Base-by-base conservation (phyloP, 2,888 invertebrate species). In the Hecatera dysodea region DNA sequence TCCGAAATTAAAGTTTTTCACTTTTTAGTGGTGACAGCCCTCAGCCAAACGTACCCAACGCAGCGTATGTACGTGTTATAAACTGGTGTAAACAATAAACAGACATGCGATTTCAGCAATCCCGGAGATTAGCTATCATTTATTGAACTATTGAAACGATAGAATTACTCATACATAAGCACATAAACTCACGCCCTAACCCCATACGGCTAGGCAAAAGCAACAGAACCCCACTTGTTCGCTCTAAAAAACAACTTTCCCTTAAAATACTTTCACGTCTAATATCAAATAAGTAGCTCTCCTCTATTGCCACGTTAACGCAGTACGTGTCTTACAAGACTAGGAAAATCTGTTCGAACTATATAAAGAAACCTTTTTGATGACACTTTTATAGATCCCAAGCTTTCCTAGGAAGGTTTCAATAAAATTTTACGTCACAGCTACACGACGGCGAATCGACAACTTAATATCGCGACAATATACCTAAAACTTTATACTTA, bases 391-490 rank as follows among this genome's bases (percentile, higher is more conserved):
- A 76, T 71, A 62, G 55, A 19, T 65, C 72, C 65, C 72, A 68
- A 72, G 48, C 42, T 64, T 63, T 60, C 56, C 65, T 48, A 27
- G 62, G 53, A 75, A 72, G 64, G 68, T 75, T 82, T 56, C 67
- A 80, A 80, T 82, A 82, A 82, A 80, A 82, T 80, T 82, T 82
- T 75, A 82, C 71, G 82, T 71, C 64, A 78, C 46, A 11, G 42
- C 52, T 61, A 24, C 68, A 62, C 80, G 50, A 61, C 72, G 68
- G 53, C 67, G 70, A 70, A 65, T 27, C 39, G 61, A 48, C 60
- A 59, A 64, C 68, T 67, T 69, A 72, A 77, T 78, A 80, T 65
- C 53, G 67, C 53, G 65, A 72, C 50, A 65, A 67, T 60, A 29
- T 50, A 29, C 44, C 12, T 70, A 73, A 19, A 68, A 71, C 11